phyloP scores from a whole-genome alignment of 2,888 invertebrate genomes.

The Tridacna crocea region DNA sequence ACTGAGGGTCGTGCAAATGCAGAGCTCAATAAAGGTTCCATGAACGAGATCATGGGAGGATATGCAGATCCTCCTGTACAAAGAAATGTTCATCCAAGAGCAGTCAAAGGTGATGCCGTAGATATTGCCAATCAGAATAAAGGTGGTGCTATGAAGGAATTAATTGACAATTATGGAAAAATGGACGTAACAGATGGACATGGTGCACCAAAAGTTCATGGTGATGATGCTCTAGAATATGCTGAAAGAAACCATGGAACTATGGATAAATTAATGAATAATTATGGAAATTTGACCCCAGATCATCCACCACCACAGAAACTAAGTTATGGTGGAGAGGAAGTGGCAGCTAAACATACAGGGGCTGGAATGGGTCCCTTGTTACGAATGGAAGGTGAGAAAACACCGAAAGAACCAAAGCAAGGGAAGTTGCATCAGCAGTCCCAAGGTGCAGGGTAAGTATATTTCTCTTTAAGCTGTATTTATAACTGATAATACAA shows the following conservation, averaged over 20 bases:
- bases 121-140: constrained; percentile 72
- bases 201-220: constrained; percentile 71
- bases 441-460: constrained; percentile 75
- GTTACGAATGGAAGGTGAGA: constrained; percentile 72
- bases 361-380: constrained; percentile 78
- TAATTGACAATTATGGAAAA: constrained; percentile 78
- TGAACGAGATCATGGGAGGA: constrained; percentile 76
- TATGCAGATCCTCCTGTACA: constrained; percentile 74
- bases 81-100: constrained; percentile 72
- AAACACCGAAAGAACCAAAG: constrained; percentile 67
- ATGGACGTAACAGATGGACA: constrained; percentile 62
- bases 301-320: constrained; percentile 67
- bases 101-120: constrained; percentile 70
- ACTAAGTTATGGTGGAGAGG: constrained; percentile 73
- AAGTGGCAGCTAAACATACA: constrained; percentile 72
- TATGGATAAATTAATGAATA: constrained; percentile 71
- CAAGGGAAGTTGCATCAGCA: constrained; percentile 73
- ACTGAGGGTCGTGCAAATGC: constrained; percentile 70
- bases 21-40: constrained; percentile 73
- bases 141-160: constrained; percentile 75
- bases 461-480: background rate
- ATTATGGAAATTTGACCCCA: constrained; percentile 68
- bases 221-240: constrained; percentile 74
- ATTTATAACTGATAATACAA: too few species aligned
- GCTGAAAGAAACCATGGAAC: constrained; percentile 77